A percentile compares a stretch with the other conserved stretches of the same genome.
These are phyloP conservation scores for Notiomystis cincta DNA, from an alignment of 2,113 vertebrate species.

Conservation along the genomic window DNA sequence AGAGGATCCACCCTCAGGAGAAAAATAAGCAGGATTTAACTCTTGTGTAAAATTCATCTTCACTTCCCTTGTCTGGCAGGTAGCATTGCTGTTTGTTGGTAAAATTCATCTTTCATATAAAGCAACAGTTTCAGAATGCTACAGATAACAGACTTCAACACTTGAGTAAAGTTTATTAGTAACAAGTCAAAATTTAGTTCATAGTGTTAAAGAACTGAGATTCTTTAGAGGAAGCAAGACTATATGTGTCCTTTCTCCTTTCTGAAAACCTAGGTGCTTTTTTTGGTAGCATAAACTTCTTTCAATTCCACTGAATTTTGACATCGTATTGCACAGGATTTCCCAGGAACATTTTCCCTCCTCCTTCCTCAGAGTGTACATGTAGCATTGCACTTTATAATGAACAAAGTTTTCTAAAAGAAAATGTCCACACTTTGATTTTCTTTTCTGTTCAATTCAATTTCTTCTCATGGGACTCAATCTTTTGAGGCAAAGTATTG, in stretches of 20 bases:
- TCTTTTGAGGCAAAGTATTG: background rate
- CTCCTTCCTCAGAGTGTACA: background rate
- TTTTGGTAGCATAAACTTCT: background rate
- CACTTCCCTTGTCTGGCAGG: background rate
- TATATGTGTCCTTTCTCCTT: background rate
- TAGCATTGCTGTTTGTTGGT: background rate
- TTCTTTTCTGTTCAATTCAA: background rate
- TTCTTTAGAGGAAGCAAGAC: background rate
- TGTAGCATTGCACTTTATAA: background rate
- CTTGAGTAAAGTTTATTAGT: background rate
- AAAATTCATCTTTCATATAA: background rate
- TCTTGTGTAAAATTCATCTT: background rate
- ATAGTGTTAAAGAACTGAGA: background rate
- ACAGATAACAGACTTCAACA: background rate
- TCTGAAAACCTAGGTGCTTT: background rate
- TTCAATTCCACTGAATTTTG: background rate
- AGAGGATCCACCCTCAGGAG: background rate
- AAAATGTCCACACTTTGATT: background rate
- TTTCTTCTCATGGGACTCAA: background rate
- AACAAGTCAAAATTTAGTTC: background rate
- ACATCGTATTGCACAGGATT: background rate
- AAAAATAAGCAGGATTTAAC: background rate
- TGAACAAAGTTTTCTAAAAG: background rate
- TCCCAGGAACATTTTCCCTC: background rate
- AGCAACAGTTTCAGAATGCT: background rate